Percentiles rank a stretch among this genome's conserved stretches.
Conservation (phyloP, 2,888 invertebrate species). For the Timandra comae region DNA sequence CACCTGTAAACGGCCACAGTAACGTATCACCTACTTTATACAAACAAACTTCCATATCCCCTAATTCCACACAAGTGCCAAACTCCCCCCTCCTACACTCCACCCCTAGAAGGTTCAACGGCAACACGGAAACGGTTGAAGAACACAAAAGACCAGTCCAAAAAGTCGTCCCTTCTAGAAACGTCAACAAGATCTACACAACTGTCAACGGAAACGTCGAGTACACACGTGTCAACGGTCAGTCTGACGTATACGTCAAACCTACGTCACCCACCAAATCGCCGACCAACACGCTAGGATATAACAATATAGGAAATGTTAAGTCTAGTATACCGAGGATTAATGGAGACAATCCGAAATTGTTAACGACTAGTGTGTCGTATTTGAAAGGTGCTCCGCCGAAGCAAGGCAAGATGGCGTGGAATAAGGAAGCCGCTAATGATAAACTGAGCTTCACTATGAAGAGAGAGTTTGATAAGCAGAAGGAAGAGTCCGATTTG, state of each 20-base stretch:
- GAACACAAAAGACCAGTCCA: constrained; percentile 83
- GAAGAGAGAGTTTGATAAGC: constrained; percentile 93
- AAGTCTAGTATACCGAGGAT: constrained; percentile 57
- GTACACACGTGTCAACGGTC: constrained; percentile 50
- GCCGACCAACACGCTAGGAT: constrained; percentile 77
- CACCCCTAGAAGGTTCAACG: constrained; percentile 67
- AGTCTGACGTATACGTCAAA: constrained; percentile 75
- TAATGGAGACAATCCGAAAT: constrained; percentile 62
- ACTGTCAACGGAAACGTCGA: constrained; percentile 67
- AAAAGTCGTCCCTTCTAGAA: constrained; percentile 87
- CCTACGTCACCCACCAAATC: constrained; percentile 81
- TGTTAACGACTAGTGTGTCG: constrained; percentile 76
- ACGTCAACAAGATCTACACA: constrained; percentile 71
- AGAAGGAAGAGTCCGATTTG: constrained; percentile 91
- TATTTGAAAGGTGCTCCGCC: constrained; percentile 76
- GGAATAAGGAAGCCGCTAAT: constrained; percentile 82
- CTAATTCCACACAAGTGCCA: constrained; percentile 55
- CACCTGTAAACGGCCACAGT: constrained; percentile 72
- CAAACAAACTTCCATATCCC: constrained; percentile 46
- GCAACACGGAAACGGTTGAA: constrained; percentile 55
- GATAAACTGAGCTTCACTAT: constrained; percentile 94
- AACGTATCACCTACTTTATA: constrained; percentile 72
- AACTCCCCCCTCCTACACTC: constrained; percentile 68
- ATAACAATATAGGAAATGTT: constrained; percentile 60
- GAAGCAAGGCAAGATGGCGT: constrained; percentile 78